phyloP scores from a whole-genome alignment of 1,140 invertebrate species.

The Drosophila sp. region DNA sequence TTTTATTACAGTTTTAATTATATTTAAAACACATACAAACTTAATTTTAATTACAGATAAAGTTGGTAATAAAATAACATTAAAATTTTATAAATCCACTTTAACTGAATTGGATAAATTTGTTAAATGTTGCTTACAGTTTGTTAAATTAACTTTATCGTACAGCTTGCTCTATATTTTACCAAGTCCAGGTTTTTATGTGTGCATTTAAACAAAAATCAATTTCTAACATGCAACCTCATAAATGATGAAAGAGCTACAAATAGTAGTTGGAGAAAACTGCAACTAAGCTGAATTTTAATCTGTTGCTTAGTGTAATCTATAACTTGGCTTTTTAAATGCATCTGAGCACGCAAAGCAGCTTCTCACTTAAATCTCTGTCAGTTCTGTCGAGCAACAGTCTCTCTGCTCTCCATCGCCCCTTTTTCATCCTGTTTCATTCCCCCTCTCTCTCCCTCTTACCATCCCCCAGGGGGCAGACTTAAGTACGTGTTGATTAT shows the following conservation, averaged over 20 bases:
- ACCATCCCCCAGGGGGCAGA: conserved; percentile 39
- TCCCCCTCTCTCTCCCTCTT: background rate
- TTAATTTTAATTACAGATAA: too few species aligned
- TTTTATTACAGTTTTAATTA: too few species aligned
- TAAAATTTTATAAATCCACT: too few species aligned
- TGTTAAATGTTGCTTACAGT: too few species aligned
- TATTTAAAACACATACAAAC: too few species aligned
- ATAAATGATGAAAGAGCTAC: background rate
- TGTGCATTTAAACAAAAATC: background rate
- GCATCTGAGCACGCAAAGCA: conserved; percentile 21
- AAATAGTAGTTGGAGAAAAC: background rate
- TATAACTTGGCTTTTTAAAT: conserved; percentile 21
- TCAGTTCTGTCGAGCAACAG: conserved; percentile 13
- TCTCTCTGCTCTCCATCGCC: background rate
- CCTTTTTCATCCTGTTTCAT: background rate
- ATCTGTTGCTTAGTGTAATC: conserved; percentile 32
- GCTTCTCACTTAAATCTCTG: conserved; percentile 34
- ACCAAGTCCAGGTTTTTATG: background rate
- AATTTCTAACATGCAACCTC: conserved; percentile 9
- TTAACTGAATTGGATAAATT: too few species aligned
- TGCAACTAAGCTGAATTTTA: conserved; percentile 33
- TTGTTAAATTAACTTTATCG: too few species aligned
- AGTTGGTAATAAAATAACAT: too few species aligned
- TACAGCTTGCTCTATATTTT: too few species aligned
- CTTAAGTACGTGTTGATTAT: conserved; percentile 79